phyloP scores from a whole-genome alignment of 2,888 invertebrate genomes.

The Platycnemis pennipes region DNA sequence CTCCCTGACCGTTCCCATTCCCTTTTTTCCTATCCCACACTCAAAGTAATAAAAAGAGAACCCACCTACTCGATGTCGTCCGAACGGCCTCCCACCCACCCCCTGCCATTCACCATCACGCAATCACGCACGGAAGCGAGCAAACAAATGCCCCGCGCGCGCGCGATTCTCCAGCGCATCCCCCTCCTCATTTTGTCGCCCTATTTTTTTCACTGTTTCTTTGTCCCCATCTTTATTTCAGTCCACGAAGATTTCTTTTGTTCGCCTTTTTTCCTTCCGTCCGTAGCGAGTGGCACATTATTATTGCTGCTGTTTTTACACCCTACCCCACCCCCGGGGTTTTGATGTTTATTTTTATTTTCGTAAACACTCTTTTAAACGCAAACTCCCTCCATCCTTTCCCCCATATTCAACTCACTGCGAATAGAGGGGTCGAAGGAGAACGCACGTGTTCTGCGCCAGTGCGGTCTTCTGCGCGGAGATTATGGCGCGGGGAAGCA shows the following conservation, averaged over 20 bases:
- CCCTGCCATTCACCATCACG: conserved; percentile 16
- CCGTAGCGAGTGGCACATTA: conserved; percentile 27
- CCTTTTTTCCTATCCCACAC: neutral
- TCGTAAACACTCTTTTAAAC: conserved; percentile 22
- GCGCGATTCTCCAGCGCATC: neutral
- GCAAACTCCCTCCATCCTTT: neutral
- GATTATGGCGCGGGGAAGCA: conserved; percentile 9
- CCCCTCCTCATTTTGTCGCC: neutral
- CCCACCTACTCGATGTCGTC: neutral
- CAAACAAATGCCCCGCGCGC: conserved; percentile 3
- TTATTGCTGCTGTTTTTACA: neutral
- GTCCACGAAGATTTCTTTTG: neutral
- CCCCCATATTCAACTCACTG: neutral
- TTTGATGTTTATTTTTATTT: neutral
- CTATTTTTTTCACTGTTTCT: neutral
- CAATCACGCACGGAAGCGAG: conserved; percentile 8
- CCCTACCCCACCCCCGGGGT: neutral
- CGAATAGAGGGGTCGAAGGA: conserved; percentile 12
- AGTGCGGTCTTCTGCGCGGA: conserved; percentile 16
- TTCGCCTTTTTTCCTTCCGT: neutral
- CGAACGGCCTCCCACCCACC: neutral
- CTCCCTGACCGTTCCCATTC: neutral
- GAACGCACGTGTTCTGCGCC: neutral
- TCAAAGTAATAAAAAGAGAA: neutral
- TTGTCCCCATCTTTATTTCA: neutral